phyloP scores from a whole-genome alignment of 2,888 invertebrate genomes.

The Drosophila limbata region DNA sequence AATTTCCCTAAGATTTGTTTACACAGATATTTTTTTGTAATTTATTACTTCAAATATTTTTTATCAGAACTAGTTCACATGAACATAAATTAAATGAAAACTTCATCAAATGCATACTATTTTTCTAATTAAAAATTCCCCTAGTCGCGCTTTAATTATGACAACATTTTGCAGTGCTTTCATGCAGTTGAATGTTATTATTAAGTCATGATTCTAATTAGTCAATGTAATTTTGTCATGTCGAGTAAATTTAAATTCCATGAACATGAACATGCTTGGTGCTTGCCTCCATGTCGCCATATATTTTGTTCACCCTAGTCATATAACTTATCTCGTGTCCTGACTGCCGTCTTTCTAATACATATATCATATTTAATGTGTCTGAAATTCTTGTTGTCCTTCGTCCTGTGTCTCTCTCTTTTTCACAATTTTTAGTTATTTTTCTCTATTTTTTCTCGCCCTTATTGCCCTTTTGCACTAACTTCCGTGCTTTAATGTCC shows the following conservation, averaged over 20 bases:
- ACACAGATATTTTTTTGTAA: background rate
- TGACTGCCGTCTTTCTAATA: conserved; percentile 64
- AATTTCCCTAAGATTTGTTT: background rate
- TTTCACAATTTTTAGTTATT: conserved; percentile 54
- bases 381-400: conserved; percentile 61
- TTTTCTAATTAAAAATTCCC: background rate
- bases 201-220: conserved; percentile 24
- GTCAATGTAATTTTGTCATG: conserved; percentile 10
- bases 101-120: conserved; percentile 25
- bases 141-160: background rate
- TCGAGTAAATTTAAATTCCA: conserved; percentile 22
- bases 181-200: conserved; percentile 7
- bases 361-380: conserved; percentile 77
- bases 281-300: conserved; percentile 20
- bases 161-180: background rate
- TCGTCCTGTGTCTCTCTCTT: conserved; percentile 22
- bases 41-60: background rate
- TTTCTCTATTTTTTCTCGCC: background rate
- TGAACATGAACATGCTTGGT: conserved; percentile 1
- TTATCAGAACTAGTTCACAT: conserved; percentile 13
- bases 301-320: conserved; percentile 40
- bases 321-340: conserved; percentile 70
- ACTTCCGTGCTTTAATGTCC: conserved; percentile 77
- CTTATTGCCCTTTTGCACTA: conserved; percentile 54
- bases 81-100: conserved; percentile 33